phyloP scores from a whole-genome alignment of 2,888 invertebrate species.

The Blomia tropicalis region DNA sequence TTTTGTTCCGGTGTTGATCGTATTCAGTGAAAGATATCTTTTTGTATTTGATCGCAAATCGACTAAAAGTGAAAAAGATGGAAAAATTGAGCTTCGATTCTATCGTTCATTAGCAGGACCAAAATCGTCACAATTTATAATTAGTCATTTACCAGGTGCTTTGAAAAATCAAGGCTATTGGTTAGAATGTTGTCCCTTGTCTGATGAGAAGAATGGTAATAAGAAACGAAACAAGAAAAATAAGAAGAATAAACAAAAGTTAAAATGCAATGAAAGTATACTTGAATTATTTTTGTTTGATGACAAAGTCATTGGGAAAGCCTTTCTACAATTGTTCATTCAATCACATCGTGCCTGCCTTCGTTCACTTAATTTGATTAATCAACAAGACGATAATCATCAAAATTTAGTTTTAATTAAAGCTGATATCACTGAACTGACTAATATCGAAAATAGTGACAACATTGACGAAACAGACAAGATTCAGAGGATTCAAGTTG shows the following conservation, averaged over 20 bases:
- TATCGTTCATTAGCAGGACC: neutral
- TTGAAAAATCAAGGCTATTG: slow-evolving; percentile 20
- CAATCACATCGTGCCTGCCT: neutral
- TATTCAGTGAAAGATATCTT: neutral
- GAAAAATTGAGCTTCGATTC: neutral
- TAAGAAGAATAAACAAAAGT: neutral
- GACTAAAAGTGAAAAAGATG: neutral
- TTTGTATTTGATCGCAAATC: neutral
- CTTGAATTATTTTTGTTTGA: neutral
- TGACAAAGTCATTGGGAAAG: neutral
- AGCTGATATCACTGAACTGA: slow-evolving; percentile 7
- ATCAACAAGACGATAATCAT: neutral
- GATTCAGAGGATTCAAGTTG: neutral
- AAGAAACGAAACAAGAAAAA: neutral
- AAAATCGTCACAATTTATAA: neutral
- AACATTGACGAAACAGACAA: neutral
- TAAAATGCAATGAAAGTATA: neutral
- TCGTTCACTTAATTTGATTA: neutral
- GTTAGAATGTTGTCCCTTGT: slow-evolving; percentile 1
- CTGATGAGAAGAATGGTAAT: neutral
- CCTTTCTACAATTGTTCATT: slow-evolving; percentile 4
- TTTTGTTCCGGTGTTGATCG: neutral
- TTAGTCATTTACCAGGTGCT: slow-evolving; percentile 15
- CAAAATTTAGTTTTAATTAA: neutral
- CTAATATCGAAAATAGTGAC: neutral